A percentile compares a stretch with the other conserved stretches of the same genome.
Evolutionary conservation across 92 coral and sea anemone genomes (phyloP).

Genomic region (Paramuricea clavata): DNA sequence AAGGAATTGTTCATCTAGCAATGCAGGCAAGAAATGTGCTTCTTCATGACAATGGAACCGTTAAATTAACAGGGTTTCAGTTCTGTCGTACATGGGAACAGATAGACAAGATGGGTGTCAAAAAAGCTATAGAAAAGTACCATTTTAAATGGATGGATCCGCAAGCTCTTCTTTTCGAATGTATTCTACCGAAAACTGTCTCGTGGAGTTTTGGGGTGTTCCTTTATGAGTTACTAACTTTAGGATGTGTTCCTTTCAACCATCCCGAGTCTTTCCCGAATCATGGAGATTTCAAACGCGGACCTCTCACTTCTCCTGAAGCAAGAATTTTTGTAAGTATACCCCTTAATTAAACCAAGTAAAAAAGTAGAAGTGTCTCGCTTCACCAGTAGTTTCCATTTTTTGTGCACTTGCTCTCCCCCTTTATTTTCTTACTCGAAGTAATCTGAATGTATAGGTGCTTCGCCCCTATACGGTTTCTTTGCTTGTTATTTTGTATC

Average conservation of each 20-base stretch:
- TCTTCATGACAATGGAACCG: not conserved
- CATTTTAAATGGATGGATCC: constrained; percentile 50
- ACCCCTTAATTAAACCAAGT: no score
- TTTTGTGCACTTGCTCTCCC: no score
- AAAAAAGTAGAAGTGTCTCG: no score
- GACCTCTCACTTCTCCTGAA: constrained; percentile 18
- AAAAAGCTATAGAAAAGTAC: not conserved
- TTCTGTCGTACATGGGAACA: not conserved
- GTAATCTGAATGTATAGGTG: no score
- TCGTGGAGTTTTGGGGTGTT: constrained; percentile 32
- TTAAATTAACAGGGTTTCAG: constrained; percentile 34
- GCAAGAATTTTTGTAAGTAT: constrained; percentile 37
- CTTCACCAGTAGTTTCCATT: no score
- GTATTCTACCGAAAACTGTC: not conserved
- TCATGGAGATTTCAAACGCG: constrained; percentile 25
- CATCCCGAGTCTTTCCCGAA: not conserved
- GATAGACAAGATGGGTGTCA: not conserved
- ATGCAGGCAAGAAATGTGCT: constrained; percentile 23
- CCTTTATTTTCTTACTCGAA: no score
- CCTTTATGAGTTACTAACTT: constrained; percentile 29
- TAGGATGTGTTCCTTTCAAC: constrained; percentile 39
- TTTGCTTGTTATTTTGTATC: no score
- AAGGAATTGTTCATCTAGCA: constrained; percentile 7
- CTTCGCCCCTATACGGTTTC: no score
- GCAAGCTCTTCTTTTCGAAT: not conserved